phyloP scores from a whole-genome alignment of 2,113 vertebrate genomes.

The Podilymbus podiceps region DNA sequence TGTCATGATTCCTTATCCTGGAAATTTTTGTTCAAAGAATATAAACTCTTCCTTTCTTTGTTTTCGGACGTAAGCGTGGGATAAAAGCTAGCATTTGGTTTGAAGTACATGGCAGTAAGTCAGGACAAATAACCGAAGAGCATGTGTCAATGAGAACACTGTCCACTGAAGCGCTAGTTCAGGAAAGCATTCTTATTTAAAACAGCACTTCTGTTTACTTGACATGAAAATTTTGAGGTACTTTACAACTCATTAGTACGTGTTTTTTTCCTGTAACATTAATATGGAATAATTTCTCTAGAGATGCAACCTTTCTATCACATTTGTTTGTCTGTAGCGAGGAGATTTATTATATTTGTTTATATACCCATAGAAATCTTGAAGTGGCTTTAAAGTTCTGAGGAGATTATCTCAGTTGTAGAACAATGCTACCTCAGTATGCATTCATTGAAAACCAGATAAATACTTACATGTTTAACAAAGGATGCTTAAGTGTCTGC shows the following conservation, averaged over 20 bases:
- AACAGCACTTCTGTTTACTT: neutral
- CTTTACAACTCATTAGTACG: neutral
- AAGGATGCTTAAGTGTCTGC: neutral
- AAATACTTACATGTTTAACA: neutral
- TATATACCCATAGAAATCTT: neutral
- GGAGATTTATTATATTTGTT: neutral
- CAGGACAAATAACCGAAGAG: neutral
- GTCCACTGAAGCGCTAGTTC: neutral
- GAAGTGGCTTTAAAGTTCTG: neutral
- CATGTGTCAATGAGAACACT: neutral
- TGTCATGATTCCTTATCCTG: neutral
- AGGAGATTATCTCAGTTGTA: neutral
- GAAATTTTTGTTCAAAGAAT: neutral
- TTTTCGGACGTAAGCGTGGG: neutral
- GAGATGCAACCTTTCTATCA: neutral
- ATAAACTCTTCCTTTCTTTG: neutral
- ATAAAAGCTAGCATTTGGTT: neutral
- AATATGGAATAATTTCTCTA: neutral
- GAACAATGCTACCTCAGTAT: neutral
- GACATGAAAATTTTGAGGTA: neutral
- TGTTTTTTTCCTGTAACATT: neutral
- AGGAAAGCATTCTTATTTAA: neutral
- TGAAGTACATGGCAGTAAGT: neutral
- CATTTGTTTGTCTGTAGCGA: neutral
- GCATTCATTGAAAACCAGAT: neutral